Evolutionary conservation across 2,113 vertebrate species (phyloP).

Genomic region (Speoplatyrhinus poulsoni): DNA sequence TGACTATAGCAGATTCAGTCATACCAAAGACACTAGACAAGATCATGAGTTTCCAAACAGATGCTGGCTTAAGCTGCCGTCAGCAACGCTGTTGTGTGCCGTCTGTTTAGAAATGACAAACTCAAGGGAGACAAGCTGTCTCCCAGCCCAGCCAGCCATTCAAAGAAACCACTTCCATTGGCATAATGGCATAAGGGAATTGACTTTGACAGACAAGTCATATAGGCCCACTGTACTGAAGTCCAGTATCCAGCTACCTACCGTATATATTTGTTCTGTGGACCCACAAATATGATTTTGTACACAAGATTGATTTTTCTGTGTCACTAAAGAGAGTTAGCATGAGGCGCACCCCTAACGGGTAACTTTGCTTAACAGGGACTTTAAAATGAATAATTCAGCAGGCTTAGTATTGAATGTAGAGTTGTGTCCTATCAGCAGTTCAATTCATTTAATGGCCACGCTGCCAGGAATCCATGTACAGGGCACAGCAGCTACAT

Average conservation of each 20-base stretch:
- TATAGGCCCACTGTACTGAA: conserved; percentile 26
- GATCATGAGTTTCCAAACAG: conserved; percentile 67
- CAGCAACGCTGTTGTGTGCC: conserved; percentile 57
- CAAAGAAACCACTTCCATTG: conserved; percentile 54
- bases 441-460: conserved; percentile 47
- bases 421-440: conserved; percentile 27
- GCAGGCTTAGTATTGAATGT: conserved; percentile 23
- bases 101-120: conserved; percentile 70
- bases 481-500: conserved; percentile 26
- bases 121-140: conserved; percentile 61
- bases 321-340: conserved; percentile 28
- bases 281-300: conserved; percentile 46
- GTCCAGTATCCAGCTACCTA: conserved; percentile 33
- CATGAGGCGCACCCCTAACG: conserved; percentile 35
- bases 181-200: conserved; percentile 54
- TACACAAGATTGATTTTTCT: conserved; percentile 42
- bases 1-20: conserved; percentile 58
- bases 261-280: conserved; percentile 21
- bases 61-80: conserved; percentile 68
- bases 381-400: conserved; percentile 48
- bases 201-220: conserved; percentile 42
- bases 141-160: conserved; percentile 61
- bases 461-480: conserved; percentile 35
- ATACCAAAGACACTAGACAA: conserved; percentile 54
- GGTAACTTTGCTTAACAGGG: conserved; percentile 29